These are phyloP conservation scores for Netta rufina DNA, from an alignment of 2,797 vertebrate genomes.

Conservation along the genomic window DNA sequence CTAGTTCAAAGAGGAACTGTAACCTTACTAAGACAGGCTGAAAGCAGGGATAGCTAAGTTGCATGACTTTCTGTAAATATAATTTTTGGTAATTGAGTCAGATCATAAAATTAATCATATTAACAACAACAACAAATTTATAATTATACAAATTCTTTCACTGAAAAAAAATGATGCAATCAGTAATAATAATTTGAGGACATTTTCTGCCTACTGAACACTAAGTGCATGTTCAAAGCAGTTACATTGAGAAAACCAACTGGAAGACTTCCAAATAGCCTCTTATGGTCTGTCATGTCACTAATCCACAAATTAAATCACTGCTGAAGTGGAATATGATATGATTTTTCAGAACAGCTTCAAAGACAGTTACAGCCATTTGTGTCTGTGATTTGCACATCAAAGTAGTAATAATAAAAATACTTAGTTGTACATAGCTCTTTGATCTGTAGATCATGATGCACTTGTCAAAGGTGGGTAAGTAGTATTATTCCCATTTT, in stretches of 20 bases:
- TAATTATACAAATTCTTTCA: neutral
- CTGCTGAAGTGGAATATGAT: constrained; percentile 24
- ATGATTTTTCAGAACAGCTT: constrained; percentile 54
- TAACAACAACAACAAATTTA: neutral
- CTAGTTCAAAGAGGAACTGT: neutral
- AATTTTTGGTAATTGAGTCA: neutral
- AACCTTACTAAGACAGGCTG: neutral
- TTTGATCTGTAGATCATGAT: constrained; percentile 35
- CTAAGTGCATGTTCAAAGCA: neutral
- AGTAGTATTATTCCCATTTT: neutral
- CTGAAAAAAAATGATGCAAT: constrained; percentile 16
- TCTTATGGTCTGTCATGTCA: constrained; percentile 45
- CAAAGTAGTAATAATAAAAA: constrained; percentile 53
- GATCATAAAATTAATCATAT: constrained; percentile 5
- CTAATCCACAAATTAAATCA: constrained; percentile 54
- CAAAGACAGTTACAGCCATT: constrained; percentile 44
- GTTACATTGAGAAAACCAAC: neutral
- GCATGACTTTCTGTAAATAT: neutral
- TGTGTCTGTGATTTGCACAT: constrained; percentile 49
- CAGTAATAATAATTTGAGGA: constrained; percentile 15
- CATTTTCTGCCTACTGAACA: constrained; percentile 24
- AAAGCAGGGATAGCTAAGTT: neutral
- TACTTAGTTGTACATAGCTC: constrained; percentile 20
- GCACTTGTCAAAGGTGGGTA: constrained; percentile 6
- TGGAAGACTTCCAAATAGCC: constrained; percentile 52